Base-by-base conservation (phyloP, 1,140 invertebrate species). In the Panagrolaimus sp. region DNA sequence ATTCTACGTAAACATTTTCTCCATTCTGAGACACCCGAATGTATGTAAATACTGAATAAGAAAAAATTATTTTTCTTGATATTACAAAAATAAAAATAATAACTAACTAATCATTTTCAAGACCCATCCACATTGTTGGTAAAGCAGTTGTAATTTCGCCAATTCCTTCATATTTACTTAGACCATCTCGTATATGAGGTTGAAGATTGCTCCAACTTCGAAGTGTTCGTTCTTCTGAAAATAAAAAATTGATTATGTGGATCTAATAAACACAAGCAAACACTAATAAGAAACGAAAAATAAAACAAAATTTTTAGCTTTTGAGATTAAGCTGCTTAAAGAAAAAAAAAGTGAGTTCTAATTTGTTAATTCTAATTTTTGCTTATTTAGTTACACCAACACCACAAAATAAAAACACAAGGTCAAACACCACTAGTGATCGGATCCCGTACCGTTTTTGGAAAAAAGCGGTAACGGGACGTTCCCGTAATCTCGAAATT, bases 91-190 rank as follows among this genome's bases (percentile, higher is more conserved):
- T 4, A 38, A 2, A 38, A 38, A 38, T 4, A 38, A 38, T 4
- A 38, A 38, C 31, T 38, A 4, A 38, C 31, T 84, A 85, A 71
- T 87, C 87, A 80, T 84, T 86, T 84, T 98, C 93, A 67, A 93
- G 90, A 16, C 95, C 96, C 38, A 98, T 86, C 96, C 96, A 99
- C 90, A 99, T 96, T 0, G 95, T 98, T 0, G 94, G 90, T 69
- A 92, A 87, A 63, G 92, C 88, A 72, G 90, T 91, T 43, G 89
- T 91, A 88, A 92, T 91, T 69, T 87, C 85, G 75, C 87, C 84
- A 74, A 87, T 74, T 72, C 85, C 85, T 71, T 83, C 81, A 63
- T 82, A 82, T 64, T 72, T 75, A 47, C 68, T 72, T 42, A 82
- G 72, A 5, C 75, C 73, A 66, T 82, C 81, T 42, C 77, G 68